Evolutionary conservation across 2,113 vertebrate species (phyloP), one percentile per base, ranked within the genome.

Genomic region (Chaenocephalus aceratus): DNA sequence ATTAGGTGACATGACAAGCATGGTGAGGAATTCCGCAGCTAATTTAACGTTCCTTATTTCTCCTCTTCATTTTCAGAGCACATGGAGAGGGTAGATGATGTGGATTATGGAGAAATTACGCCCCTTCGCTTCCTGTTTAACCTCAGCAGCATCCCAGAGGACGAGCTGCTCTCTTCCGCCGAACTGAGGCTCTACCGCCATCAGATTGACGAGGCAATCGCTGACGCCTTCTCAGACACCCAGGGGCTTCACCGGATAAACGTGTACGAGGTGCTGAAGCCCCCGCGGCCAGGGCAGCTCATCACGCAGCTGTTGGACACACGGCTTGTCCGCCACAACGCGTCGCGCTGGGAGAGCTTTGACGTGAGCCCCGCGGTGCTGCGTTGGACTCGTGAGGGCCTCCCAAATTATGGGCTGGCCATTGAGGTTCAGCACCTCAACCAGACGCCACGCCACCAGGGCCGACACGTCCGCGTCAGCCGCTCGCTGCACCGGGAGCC

Each of bases 281-380:
- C 89, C 11, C 96, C 97, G 6, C 93, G 79, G 62, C 91, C 92
- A 0, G 95, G 96, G 41, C 96, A 96, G 89, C 94, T 96, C 81
- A 98, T 98, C 94, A 97, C 96, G 64, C 95, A 97, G 92, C 97
- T 99, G 83, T 94, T 99, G 95, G 98, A 99, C 90, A 99, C 98
- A 0, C 95, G 97, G 79, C 95, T 99, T 61, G 97, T 99, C 89
- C 96, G 93, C 61, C 97, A 97, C 94, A 98, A 99, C 87, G 80
- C 94, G 82, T 97, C 97, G 1, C 94, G 94, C 82, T 99, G 98
- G 98, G 98, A 99, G 95, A 97, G 94, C 93, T 99, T 99, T 44
- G 98, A 99, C 77, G 98, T 99, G 88, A 99, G 98, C 93, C 97
- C 97, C 0, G 98, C 98, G 0, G 96, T 98, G 90, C 94, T 97